Percentiles rank a stretch among this genome's conserved stretches.
These are phyloP conservation scores for Philopotamus ludificatus DNA, from an alignment of 1,140 invertebrate genomes.

Conservation along the genomic window DNA sequence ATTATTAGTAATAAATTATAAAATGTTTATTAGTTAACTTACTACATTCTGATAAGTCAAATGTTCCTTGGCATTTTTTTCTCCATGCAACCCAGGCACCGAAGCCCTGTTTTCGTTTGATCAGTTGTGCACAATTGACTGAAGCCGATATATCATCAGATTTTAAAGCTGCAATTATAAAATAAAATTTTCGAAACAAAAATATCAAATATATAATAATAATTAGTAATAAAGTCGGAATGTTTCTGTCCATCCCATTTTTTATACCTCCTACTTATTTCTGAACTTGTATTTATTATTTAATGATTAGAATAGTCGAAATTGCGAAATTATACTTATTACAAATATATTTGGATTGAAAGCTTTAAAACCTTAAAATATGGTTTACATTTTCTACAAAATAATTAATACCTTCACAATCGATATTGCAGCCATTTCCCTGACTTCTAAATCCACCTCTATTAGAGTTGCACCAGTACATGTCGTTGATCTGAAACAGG, in stretches of 20 bases:
- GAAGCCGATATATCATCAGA: background rate
- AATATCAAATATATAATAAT: background rate
- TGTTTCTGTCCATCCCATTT: background rate
- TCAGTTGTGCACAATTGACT: background rate
- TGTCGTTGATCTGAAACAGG: slow-evolving; percentile 61
- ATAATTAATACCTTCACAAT: slow-evolving; percentile 43
- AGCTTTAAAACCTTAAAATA: background rate
- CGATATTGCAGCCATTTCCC: slow-evolving; percentile 41
- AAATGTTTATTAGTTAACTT: background rate
- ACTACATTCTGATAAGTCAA: slow-evolving; percentile 14
- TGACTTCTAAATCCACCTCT: slow-evolving; percentile 43
- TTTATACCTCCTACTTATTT: background rate
- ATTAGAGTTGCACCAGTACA: slow-evolving; percentile 55
- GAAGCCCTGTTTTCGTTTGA: background rate
- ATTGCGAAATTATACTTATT: background rate
- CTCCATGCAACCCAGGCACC: slow-evolving; percentile 2
- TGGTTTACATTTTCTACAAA: background rate
- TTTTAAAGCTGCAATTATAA: background rate
- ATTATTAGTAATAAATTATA: too few species aligned
- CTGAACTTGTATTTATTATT: background rate
- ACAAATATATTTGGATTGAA: background rate
- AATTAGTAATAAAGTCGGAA: background rate
- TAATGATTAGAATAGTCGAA: background rate
- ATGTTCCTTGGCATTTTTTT: slow-evolving; percentile 5
- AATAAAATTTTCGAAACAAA: background rate